Evolutionary conservation across 2,888 invertebrate genomes (phyloP).

Genomic region (Parnassius glacialis): DNA sequence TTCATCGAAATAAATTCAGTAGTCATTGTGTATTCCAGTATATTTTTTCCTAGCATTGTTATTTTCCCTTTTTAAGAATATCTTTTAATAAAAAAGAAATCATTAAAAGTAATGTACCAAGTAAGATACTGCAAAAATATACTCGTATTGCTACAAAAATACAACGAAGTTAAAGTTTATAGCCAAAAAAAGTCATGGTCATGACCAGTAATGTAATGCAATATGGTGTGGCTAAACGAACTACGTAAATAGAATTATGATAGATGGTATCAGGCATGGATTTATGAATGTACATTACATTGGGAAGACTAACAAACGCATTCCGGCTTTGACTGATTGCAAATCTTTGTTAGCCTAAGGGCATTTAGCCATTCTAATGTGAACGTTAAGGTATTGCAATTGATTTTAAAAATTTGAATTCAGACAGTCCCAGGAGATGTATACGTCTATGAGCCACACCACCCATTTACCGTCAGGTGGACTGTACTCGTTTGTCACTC

Average conservation of each 20-base stretch:
- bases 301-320: constrained; percentile 6
- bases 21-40: too few relatives aligned
- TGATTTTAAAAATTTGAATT: constrained; percentile 1
- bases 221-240: constrained; percentile 17
- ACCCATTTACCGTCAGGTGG: too few relatives aligned
- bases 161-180: constrained; percentile 13
- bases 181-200: constrained; percentile 16
- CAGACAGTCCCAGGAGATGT: too few relatives aligned
- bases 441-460: too few relatives aligned
- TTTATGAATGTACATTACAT: not conserved
- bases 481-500: too few relatives aligned
- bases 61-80: not conserved
- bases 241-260: constrained; percentile 15
- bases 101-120: not conserved
- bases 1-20: too few relatives aligned
- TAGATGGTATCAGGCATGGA: constrained; percentile 2
- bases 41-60: too few relatives aligned
- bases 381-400: constrained; percentile 17
- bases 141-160: constrained; percentile 1
- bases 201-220: constrained; percentile 13
- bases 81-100: not conserved
- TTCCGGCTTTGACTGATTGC: constrained; percentile 10
- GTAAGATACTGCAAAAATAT: constrained; percentile 1
- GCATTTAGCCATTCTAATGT: constrained; percentile 15
- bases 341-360: constrained; percentile 10